Base-by-base conservation (phyloP, 2,113 vertebrate genomes). In the Burhinus oedicnemus region DNA sequence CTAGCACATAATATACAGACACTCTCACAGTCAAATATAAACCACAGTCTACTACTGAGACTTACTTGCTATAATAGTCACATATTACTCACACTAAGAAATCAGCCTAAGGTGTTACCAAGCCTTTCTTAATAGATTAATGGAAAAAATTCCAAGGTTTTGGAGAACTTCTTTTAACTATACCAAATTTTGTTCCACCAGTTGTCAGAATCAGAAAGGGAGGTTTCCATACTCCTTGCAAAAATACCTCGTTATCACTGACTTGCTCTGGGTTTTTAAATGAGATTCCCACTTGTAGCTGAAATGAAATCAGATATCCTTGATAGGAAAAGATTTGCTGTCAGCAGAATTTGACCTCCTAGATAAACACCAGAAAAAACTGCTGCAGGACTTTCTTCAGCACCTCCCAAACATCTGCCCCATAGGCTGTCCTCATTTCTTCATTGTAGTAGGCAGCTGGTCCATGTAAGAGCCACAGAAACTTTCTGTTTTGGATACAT, bases 361-460 rank as follows among this genome's bases (percentile, higher is more conserved):
- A 45, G 25, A 83, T 44, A 81, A 90, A 87, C 51, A 87, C 15
- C 6, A 86, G 74, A 68, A 87, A 72, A 83, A 62, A 34, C 6
- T 49, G 25, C 51, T 89, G 16, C 20, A 22, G 22, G 7, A 12
- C 60, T 71, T 93, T 81, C 17, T 89, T 72, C 36, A 80, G n/a
- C 30, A 77, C 27, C 34, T 90, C 49, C 12, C 29, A 74, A 47
- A 81, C 12, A 20, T 32, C 60, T 25, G 5, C 12, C 44, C 26
- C 34, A 87, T 64, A 45, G 32, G 32, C 26, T 1, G 0, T 15
- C 57, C 76, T 54, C 2, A 26, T 60, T 79, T 79, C 32, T 90
- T 2, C 3, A 4, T n/a, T 4, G 1, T 25, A 30, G 19, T n/a
- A 64, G 57, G 25, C 38, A 75, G 15, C 6, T 0, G 0, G 15